Evolutionary conservation across 2,797 vertebrate species (phyloP), one percentile per base, ranked within the genome.

Genomic region (Nothura maculosa): DNA sequence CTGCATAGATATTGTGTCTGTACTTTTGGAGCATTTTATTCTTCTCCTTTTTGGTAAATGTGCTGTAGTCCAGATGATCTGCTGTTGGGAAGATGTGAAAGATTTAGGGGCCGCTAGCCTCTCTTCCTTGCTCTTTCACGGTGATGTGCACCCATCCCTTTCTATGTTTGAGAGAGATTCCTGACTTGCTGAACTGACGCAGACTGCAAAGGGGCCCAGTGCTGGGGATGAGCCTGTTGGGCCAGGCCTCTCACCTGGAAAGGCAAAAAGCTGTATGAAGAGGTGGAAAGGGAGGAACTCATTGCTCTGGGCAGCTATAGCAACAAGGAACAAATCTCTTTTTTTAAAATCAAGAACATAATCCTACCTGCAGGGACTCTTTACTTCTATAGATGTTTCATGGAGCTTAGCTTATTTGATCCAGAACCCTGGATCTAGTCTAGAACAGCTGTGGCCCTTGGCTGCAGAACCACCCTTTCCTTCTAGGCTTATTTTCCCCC

Each of bases 1-100:
- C 76, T 76, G 75, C 66, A 87, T 90, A 74, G 92, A 85, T 81
- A 48, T 96, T 93, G 95, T 89, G 54, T 88, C 73, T 77, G 30
- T 93, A 45, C 73, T 87, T 94, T 81, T 54, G 32, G 45, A 66
- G 61, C 38, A 73, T 64, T n/a, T 79, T 50, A 12, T 6, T 43
- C 47, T 15, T 5, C 13, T 54, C 30, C 9, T 68, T 82, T 92
- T 78, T 83, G 36, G 40, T 69, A 45, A 22, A 61, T 50, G 24
- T 9, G 28, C 43, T 85, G 93, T 85, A 79, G 48, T 85, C 28
- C 81, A 81, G 45, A 34, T 79, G 20, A 62, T 73, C 80, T 78
- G 8, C 50, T 85, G 42, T 54, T 50, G 50, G 60, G 52, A 48
- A 89, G 38, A 75, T 87, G 58, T 73, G 30, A 58, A 64, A 61